Evolutionary conservation across 1,140 invertebrate genomes (phyloP).

Genomic region (Parasteatoda tepidariorum): DNA sequence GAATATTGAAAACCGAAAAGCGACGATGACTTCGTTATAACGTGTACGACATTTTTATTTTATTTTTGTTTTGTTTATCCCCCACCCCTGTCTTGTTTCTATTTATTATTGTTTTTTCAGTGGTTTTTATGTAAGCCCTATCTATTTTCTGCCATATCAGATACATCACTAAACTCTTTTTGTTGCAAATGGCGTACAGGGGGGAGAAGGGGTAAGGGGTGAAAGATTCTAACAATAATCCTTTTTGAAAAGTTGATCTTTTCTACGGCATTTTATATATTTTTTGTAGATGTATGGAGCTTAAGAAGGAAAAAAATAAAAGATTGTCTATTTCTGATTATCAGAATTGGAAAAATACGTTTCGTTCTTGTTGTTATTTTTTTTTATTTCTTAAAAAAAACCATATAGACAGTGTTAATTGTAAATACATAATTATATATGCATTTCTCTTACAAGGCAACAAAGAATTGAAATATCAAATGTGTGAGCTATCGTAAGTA

Average conservation of each 20-base stretch:
- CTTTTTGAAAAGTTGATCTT: constrained; percentile 53
- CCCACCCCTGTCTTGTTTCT: constrained; percentile 4
- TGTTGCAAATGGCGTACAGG: constrained; percentile 34
- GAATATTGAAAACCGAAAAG: constrained; percentile 38
- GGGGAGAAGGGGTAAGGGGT: not conserved
- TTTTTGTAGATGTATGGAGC: too few relatives aligned
- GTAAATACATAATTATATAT: too few relatives aligned
- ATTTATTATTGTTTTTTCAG: constrained; percentile 16
- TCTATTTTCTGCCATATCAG: constrained; percentile 36
- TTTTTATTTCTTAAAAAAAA: too few relatives aligned
- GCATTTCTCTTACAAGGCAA: too few relatives aligned
- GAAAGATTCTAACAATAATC: constrained; percentile 54
- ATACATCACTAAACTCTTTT: constrained; percentile 33
- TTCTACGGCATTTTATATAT: too few relatives aligned
- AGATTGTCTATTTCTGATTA: too few relatives aligned
- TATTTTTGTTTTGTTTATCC: constrained; percentile 5
- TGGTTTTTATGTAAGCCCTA: constrained; percentile 53
- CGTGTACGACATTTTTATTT: constrained; percentile 41
- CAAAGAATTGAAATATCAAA: too few relatives aligned
- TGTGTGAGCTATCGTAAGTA: too few relatives aligned
- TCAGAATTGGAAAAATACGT: too few relatives aligned
- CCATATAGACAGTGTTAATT: too few relatives aligned
- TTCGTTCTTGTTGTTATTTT: too few relatives aligned
- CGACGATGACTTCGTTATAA: constrained; percentile 43
- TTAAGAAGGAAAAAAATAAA: too few relatives aligned